These are phyloP conservation scores for Oryzaephilus surinamensis DNA, from an alignment of 1,140 invertebrate genomes.

Conservation along the genomic window DNA sequence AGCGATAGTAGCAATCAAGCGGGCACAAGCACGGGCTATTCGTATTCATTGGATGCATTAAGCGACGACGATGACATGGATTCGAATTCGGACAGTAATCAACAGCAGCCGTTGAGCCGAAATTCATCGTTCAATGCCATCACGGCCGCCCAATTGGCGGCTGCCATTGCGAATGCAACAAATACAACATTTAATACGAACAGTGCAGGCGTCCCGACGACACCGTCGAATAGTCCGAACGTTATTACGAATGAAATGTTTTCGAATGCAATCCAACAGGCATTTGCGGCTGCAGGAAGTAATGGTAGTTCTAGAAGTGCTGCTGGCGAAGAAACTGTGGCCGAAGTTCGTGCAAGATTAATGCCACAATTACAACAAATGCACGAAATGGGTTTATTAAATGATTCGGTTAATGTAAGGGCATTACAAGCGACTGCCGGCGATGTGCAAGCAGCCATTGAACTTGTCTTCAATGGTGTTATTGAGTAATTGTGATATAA, in stretches of 20 bases:
- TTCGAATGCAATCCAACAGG: conserved; percentile 45
- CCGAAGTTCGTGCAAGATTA: conserved; percentile 20
- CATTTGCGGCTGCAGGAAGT: conserved; percentile 32
- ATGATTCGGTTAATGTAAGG: conserved; percentile 75
- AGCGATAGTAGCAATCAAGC: conserved; percentile 26
- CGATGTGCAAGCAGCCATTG: conserved; percentile 78
- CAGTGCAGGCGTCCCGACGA: conserved; percentile 9
- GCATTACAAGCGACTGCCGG: conserved; percentile 71
- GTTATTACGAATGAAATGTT: conserved; percentile 48
- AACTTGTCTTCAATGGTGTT: conserved; percentile 50
- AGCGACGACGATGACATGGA: conserved; percentile 49
- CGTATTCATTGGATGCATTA: conserved; percentile 41
- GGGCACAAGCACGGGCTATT: conserved; percentile 33
- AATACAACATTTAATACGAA: conserved; percentile 19
- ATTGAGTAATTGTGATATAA: conserved; percentile 17
- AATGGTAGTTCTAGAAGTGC: not conserved
- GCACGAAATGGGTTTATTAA: conserved; percentile 75
- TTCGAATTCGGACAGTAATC: conserved; percentile 40
- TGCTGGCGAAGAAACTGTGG: conserved; percentile 7
- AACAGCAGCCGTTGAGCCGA: conserved; percentile 23
- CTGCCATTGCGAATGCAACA: conserved; percentile 40
- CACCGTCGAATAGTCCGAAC: conserved; percentile 25
- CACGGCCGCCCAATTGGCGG: conserved; percentile 41
- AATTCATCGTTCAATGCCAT: conserved; percentile 35
- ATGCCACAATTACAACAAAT: conserved; percentile 67